These are phyloP conservation scores for Ceyx cyanopectus DNA, from an alignment of 2,113 vertebrate species.

Conservation along the genomic window DNA sequence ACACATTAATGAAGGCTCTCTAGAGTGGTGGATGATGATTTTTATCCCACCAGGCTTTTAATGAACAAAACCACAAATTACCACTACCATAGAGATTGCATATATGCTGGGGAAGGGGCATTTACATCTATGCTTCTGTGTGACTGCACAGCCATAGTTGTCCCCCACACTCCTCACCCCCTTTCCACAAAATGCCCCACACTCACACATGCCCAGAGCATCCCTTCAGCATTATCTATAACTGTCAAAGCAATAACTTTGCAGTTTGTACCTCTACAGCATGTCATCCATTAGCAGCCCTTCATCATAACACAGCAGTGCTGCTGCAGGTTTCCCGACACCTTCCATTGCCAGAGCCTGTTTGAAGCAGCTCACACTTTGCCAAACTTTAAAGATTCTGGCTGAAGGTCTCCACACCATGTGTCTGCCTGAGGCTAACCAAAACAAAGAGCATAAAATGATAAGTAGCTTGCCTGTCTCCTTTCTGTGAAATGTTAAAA, in stretches of 20 bases:
- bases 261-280: neutral
- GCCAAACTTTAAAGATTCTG: neutral
- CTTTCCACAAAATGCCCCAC: neutral
- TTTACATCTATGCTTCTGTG: neutral
- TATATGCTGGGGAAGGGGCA: neutral
- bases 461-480: neutral
- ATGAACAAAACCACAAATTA: neutral
- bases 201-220: neutral
- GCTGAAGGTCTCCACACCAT: neutral
- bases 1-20: neutral
- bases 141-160: neutral
- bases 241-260: neutral
- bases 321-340: neutral
- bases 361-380: constrained; percentile 1
- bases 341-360: neutral
- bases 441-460: neutral
- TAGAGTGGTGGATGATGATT: neutral
- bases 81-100: neutral
- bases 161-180: neutral
- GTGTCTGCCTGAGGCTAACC: neutral
- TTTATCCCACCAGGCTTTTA: neutral
- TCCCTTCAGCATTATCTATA: neutral
- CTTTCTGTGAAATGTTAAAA: neutral
- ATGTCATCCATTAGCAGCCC: neutral
- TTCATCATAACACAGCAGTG: neutral